Conservation (phyloP, 2,113 vertebrate genomes). For the Antigone vipio region DNA sequence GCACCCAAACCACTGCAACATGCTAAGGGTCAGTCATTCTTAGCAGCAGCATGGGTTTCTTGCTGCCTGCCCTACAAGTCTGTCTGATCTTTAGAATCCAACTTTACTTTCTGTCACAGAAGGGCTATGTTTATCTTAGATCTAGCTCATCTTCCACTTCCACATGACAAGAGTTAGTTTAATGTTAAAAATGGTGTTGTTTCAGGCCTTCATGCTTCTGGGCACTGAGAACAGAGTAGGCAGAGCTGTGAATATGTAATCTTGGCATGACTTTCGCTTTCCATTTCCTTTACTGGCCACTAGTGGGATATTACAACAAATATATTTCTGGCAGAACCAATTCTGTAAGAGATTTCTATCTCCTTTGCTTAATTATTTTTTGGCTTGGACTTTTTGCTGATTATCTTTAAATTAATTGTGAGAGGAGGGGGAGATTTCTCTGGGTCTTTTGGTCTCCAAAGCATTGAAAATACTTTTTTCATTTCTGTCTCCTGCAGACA, state of each 20-base stretch:
- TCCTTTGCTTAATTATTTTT: conserved; percentile 44
- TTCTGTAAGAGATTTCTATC: conserved; percentile 6
- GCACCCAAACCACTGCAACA: not conserved
- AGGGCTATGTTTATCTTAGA: conserved; percentile 45
- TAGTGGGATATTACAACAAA: conserved; percentile 63
- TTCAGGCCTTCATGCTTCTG: conserved; percentile 60
- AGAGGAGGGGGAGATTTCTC: not conserved
- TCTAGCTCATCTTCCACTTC: conserved; percentile 62
- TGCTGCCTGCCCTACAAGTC: not conserved
- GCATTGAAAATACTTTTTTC: not conserved
- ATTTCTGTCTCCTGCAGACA: not conserved
- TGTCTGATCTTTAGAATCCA: conserved; percentile 37
- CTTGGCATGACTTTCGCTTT: conserved; percentile 68
- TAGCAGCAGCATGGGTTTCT: conserved; percentile 3
- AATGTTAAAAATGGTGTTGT: conserved; percentile 69
- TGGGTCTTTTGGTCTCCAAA: not conserved
- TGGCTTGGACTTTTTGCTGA: not conserved
- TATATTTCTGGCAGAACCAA: conserved; percentile 59
- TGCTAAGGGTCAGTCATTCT: not conserved
- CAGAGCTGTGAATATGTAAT: conserved; percentile 62
- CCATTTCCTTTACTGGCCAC: conserved; percentile 67
- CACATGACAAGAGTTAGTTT: conserved; percentile 63
- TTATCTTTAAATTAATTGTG: conserved; percentile 40
- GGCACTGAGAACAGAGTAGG: conserved; percentile 62
- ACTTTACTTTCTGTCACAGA: conserved; percentile 20